These are phyloP conservation scores for Tokudaia muenninki DNA, from an alignment of 2,797 vertebrate genomes.

Conservation along the genomic window DNA sequence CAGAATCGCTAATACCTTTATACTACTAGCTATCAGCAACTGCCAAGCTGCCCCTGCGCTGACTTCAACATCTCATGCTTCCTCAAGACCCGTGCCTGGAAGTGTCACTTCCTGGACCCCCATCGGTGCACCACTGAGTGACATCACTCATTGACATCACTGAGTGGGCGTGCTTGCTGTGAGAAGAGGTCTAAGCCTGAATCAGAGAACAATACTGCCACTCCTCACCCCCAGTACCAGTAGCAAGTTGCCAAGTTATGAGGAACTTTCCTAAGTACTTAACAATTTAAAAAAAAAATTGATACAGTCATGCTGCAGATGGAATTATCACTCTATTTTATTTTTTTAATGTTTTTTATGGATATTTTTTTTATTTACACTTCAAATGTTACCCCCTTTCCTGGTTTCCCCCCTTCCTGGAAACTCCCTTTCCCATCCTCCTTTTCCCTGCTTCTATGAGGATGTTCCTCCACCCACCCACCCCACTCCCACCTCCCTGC, in stretches of 20 bases:
- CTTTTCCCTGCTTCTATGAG: no score
- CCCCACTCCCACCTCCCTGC: no score
- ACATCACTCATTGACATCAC: no score
- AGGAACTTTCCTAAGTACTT: not conserved
- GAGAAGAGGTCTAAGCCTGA: not conserved
- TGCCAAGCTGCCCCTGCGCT: fast-evolving
- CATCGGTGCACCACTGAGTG: fast-evolving
- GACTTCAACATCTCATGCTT: fast-evolving
- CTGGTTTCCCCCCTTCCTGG: no score
- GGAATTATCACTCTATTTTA: not conserved
- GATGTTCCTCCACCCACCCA: no score
- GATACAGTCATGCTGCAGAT: fast-evolving
- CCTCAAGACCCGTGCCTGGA: fast-evolving
- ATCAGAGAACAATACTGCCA: not conserved
- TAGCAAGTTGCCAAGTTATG: not conserved
- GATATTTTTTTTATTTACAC: no score
- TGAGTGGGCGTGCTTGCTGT: fast-evolving
- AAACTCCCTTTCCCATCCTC: no score
- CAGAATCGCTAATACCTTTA: fast-evolving
- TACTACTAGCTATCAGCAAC: no score
- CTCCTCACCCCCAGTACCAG: not conserved
- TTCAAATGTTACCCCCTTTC: no score
- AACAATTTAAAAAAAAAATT: not conserved
- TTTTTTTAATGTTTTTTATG: no score
- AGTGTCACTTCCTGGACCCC: fast-evolving